phyloP scores from a whole-genome alignment of 2,797 vertebrate genomes.

The Erpetoichthys calabaricus region DNA sequence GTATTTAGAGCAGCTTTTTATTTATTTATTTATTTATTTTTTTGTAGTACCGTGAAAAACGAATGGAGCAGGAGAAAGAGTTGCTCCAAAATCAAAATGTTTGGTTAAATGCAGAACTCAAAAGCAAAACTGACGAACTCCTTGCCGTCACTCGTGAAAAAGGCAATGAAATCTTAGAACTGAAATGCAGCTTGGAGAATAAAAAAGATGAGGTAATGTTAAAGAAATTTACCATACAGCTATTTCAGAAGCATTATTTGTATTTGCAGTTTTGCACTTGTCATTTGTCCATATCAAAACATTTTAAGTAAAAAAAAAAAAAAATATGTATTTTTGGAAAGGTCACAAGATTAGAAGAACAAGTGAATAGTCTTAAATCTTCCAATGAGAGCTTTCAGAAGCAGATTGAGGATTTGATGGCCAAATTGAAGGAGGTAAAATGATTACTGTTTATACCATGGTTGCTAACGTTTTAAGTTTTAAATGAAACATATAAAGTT shows the following conservation, averaged over 20 bases:
- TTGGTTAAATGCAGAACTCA: conserved; percentile 81
- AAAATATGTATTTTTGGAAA: conserved; percentile 24
- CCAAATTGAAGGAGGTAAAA: conserved; percentile 76
- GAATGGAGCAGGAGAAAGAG: conserved; percentile 89
- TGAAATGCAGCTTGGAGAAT: conserved; percentile 77
- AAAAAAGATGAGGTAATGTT: conserved; percentile 75
- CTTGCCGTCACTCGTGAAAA: conserved; percentile 73
- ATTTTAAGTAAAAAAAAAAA: too few species aligned
- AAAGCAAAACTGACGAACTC: conserved; percentile 83
- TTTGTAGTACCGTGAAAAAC: conserved; percentile 79
- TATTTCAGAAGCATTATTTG: too few species aligned
- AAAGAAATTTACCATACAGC: too few species aligned
- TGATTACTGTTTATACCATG: neutral
- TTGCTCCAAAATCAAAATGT: conserved; percentile 68
- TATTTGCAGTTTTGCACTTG: too few species aligned
- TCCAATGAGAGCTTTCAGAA: conserved; percentile 78
- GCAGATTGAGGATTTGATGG: conserved; percentile 74
- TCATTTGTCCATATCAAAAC: too few species aligned
- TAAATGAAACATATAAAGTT: neutral
- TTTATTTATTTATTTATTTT: too few species aligned
- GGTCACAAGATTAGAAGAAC: conserved; percentile 74
- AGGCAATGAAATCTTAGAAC: conserved; percentile 80
- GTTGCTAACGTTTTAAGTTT: too few species aligned
- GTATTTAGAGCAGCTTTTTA: neutral
- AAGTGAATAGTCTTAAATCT: conserved; percentile 66